Conservation (phyloP, 2,113 vertebrate genomes). For the Sinocyclocheilus rhinocerous region DNA sequence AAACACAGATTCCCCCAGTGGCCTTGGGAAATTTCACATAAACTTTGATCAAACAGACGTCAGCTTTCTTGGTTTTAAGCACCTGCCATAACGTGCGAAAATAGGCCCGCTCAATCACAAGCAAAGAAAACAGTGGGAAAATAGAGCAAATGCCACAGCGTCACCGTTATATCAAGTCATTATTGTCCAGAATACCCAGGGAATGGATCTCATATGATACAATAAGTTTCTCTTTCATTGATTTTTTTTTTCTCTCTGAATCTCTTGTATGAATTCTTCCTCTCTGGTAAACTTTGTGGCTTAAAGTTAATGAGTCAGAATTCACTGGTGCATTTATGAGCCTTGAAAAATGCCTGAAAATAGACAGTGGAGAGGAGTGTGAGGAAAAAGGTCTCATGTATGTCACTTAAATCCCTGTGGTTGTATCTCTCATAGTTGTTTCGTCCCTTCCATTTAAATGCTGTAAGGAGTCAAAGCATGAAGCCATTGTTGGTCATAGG, state of each 20-base stretch:
- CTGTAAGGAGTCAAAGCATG: not conserved
- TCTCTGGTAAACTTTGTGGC: conserved; percentile 76
- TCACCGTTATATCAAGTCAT: conserved; percentile 79
- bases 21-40: conserved; percentile 91
- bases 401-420: not conserved
- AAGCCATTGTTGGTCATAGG: not conserved
- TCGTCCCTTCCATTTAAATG: not conserved
- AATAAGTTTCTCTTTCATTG: conserved; percentile 75
- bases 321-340: conserved; percentile 64
- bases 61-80: conserved; percentile 78
- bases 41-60: conserved; percentile 96
- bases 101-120: conserved; percentile 79
- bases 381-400: conserved; percentile 14
- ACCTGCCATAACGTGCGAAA: conserved; percentile 73
- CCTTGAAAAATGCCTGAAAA: conserved; percentile 37
- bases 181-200: conserved; percentile 79
- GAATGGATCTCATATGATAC: conserved; percentile 83
- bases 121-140: conserved; percentile 78
- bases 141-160: conserved; percentile 82
- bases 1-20: conserved; percentile 90
- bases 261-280: conserved; percentile 55
- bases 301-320: conserved; percentile 75
- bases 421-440: not conserved
- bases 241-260: conserved; percentile 51
- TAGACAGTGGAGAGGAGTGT: conserved; percentile 17